Percentiles rank a stretch among this genome's conserved stretches.
Conservation (phyloP, 2,888 invertebrate genomes). For the Troilus luridus region DNA sequence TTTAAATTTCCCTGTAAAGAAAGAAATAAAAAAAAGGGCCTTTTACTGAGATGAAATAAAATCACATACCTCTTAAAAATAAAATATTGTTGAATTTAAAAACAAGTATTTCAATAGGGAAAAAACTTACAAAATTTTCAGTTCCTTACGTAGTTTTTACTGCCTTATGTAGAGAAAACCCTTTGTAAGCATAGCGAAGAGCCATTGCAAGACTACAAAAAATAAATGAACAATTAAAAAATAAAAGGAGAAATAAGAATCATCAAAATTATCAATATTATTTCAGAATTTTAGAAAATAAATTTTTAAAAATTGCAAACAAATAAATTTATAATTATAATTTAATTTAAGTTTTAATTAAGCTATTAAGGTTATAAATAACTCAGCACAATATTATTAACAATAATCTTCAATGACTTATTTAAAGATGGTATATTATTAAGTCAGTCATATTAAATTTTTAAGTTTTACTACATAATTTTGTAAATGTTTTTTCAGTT, state of each 20-base stretch:
- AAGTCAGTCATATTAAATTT: no score
- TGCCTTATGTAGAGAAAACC: slow-evolving; percentile 16
- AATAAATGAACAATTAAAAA: background rate
- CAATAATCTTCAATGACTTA: background rate
- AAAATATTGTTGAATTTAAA: background rate
- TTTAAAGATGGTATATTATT: background rate
- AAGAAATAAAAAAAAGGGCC: background rate
- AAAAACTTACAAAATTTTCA: slow-evolving; percentile 5
- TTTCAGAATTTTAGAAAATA: background rate
- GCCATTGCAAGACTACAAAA: slow-evolving; percentile 43
- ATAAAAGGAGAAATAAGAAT: background rate
- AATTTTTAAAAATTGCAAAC: background rate
- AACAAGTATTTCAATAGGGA: background rate
- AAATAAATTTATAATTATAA: background rate
- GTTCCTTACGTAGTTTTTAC: background rate
- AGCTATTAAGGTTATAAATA: background rate
- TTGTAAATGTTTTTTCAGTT: no score
- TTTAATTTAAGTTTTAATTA: background rate
- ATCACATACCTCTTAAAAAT: background rate
- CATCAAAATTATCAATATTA: background rate
- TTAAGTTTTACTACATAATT: no score
- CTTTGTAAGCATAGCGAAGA: slow-evolving; percentile 48
- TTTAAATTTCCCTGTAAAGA: background rate
- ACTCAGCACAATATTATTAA: background rate
- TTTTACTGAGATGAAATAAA: background rate